phyloP scores from a whole-genome alignment of 2,113 vertebrate genomes.

The Cettia cetti region DNA sequence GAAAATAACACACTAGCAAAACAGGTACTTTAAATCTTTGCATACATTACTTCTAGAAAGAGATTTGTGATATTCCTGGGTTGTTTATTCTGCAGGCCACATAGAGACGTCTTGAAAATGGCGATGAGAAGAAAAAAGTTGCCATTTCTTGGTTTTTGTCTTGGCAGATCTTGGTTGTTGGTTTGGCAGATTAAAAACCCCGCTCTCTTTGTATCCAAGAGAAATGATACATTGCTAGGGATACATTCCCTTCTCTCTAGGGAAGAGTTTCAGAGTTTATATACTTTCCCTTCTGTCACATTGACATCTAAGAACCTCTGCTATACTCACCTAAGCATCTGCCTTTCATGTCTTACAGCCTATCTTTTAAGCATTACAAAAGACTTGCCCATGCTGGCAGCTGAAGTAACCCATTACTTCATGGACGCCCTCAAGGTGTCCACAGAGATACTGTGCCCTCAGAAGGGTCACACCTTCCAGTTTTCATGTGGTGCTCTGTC shows the following conservation, averaged over 20 bases:
- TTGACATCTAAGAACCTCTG: neutral
- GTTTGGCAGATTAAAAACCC: neutral
- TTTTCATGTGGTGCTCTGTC: neutral
- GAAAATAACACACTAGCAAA: neutral
- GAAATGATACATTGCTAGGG: neutral
- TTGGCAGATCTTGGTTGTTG: neutral
- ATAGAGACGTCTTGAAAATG: neutral
- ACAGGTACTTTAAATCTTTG: neutral
- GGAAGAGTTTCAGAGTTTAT: neutral
- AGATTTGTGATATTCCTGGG: neutral
- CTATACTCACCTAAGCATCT: neutral
- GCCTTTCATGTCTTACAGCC: neutral
- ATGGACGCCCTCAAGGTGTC: neutral
- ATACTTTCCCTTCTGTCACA: neutral
- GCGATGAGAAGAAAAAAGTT: neutral
- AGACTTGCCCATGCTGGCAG: neutral
- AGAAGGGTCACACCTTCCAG: neutral
- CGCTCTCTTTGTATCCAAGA: neutral
- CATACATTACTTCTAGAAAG: neutral
- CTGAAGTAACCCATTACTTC: neutral
- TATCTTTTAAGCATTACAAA: neutral
- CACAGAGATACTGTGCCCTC: neutral
- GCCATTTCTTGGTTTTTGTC: neutral
- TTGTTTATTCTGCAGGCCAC: neutral
- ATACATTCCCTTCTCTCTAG: too few species aligned